Percentiles rank a stretch among this genome's conserved stretches.
Evolutionary conservation across 2,888 invertebrate genomes (phyloP).

Genomic region (Drosophila prostipennis): DNA sequence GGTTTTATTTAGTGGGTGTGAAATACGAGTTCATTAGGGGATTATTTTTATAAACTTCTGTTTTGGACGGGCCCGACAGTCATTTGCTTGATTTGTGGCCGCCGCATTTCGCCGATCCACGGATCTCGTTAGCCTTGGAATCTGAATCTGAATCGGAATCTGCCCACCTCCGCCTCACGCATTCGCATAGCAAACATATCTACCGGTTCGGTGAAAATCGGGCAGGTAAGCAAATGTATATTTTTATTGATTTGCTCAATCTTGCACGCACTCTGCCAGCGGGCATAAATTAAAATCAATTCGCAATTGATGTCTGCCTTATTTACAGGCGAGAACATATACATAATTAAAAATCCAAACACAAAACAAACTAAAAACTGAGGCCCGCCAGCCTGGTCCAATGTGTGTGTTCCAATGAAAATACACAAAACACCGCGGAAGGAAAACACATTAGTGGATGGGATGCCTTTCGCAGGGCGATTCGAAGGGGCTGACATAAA

Average conservation of each 20-base stretch:
- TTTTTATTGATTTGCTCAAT: conserved; percentile 33
- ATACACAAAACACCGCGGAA: conserved; percentile 24
- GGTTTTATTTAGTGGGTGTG: conserved; percentile 63
- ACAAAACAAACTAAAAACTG: conserved; percentile 43
- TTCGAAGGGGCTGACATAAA: conserved; percentile 28
- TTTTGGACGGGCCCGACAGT: conserved; percentile 56
- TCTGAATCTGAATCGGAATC: not conserved
- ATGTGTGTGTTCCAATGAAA: conserved; percentile 33
- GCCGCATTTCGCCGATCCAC: conserved; percentile 13
- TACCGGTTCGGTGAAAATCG: not conserved
- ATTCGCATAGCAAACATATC: conserved; percentile 1
- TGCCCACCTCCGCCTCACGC: conserved; percentile 6
- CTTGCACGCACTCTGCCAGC: conserved; percentile 13
- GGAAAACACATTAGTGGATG: conserved; percentile 44
- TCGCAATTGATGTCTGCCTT: conserved; percentile 63
- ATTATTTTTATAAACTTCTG: conserved; percentile 77
- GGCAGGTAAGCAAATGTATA: conserved; percentile 9
- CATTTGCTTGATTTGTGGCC: conserved; percentile 73
- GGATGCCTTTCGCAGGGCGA: conserved; percentile 27
- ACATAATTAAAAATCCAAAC: conserved; percentile 55
- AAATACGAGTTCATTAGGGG: conserved; percentile 61
- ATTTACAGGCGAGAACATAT: conserved; percentile 56
- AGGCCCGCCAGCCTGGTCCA: conserved; percentile 5
- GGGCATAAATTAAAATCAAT: conserved; percentile 62
- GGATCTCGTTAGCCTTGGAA: conserved; percentile 31